Evolutionary conservation across 2,113 vertebrate genomes (phyloP).

Genomic region (Myocastor coypus): DNA sequence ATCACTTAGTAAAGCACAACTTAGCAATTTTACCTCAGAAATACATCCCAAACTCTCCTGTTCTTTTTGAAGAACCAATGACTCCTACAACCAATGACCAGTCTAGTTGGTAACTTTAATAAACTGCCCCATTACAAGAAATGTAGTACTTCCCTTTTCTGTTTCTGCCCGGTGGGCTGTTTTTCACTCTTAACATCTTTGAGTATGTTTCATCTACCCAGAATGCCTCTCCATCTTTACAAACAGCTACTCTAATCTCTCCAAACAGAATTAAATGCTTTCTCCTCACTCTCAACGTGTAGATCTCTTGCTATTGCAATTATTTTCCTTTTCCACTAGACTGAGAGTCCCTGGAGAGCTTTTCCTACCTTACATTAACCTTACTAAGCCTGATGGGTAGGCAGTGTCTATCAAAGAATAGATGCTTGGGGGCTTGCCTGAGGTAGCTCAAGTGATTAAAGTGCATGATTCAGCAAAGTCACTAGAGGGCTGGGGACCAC

Average conservation of each 20-base stretch:
- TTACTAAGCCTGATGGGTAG: neutral
- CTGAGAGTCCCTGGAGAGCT: neutral
- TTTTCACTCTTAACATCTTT: conserved; percentile 8
- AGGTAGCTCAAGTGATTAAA: too few relatives aligned
- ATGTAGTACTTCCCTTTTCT: neutral
- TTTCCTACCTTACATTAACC: neutral
- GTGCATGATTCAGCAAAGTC: too few relatives aligned
- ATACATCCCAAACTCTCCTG: neutral
- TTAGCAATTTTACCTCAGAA: conserved; percentile 45
- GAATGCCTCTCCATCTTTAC: conserved; percentile 35
- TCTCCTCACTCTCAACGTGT: conserved; percentile 32
- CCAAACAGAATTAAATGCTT: conserved; percentile 66
- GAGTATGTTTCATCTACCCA: conserved; percentile 9
- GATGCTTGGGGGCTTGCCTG: neutral
- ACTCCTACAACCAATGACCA: neutral
- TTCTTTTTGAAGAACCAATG: too few relatives aligned
- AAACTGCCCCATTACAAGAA: conserved; percentile 20
- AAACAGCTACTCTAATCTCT: conserved; percentile 60
- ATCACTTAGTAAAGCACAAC: neutral
- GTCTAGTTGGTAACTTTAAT: neutral
- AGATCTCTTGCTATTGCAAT: conserved; percentile 50
- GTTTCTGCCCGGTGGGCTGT: neutral
- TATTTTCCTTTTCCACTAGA: conserved; percentile 54
- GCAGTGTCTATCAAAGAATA: neutral
- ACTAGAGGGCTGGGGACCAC: too few relatives aligned